Evolutionary conservation across 37 sponge, comb jelly and placozoan species (phyloP).

Genomic region (Theonella swinhoei): DNA sequence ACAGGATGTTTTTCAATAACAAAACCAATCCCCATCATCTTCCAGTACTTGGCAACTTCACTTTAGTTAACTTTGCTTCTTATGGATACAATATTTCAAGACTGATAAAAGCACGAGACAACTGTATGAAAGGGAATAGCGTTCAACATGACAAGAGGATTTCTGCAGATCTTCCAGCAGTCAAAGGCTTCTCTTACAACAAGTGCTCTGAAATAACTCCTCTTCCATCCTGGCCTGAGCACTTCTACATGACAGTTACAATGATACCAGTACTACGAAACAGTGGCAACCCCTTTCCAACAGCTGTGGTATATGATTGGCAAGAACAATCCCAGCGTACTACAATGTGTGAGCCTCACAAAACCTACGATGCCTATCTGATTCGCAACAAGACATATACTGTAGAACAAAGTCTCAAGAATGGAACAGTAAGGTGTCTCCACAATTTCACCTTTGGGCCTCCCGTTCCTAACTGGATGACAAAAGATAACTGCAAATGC

Average conservation of each 20-base stretch:
- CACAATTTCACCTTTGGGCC: conserved; percentile 9
- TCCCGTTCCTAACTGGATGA: conserved; percentile 29
- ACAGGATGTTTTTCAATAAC: conserved; percentile 53
- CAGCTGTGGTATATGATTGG: conserved; percentile 27
- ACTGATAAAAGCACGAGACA: too few species aligned
- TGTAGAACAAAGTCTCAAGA: neutral
- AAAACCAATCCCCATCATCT: conserved; percentile 14
- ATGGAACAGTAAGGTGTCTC: neutral
- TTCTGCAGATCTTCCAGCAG: neutral
- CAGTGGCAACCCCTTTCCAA: conserved; percentile 25
- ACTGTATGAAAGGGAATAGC: too few species aligned
- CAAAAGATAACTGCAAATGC: conserved; percentile 25
- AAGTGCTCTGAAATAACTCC: neutral
- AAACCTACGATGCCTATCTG: conserved; percentile 8
- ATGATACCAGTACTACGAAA: conserved; percentile 17
- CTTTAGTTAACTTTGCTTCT: conserved; percentile 31
- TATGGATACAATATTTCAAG: too few species aligned
- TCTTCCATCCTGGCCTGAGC: conserved; percentile 16
- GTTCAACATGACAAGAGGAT: too few species aligned
- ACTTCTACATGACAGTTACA: conserved; percentile 31
- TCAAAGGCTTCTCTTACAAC: conserved; percentile 14
- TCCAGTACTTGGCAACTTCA: conserved; percentile 42
- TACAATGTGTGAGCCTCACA: neutral
- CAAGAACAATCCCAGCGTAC: neutral
- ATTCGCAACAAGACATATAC: conserved; percentile 17